Percentiles rank a stretch among this genome's conserved stretches.
Evolutionary conservation across 2,797 vertebrate species (phyloP).

Genomic region (Periparus ater): DNA sequence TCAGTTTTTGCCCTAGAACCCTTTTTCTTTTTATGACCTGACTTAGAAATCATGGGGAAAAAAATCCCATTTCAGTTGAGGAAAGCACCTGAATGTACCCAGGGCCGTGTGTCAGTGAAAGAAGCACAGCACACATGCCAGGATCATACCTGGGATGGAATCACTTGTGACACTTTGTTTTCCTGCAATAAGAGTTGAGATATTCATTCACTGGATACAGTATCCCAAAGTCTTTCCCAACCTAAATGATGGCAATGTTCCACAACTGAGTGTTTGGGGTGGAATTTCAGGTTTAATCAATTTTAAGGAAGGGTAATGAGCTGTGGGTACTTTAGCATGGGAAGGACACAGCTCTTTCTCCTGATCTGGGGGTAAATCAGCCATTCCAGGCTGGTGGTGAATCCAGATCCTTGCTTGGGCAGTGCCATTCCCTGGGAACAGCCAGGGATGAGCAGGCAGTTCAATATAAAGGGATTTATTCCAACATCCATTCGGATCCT

Average conservation of each 20-base stretch:
- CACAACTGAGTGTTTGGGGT: neutral
- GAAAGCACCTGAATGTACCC: fast-evolving
- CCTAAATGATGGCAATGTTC: fast-evolving
- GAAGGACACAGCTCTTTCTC: neutral
- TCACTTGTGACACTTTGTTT: neutral
- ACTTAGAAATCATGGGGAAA: neutral
- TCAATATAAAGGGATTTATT: neutral
- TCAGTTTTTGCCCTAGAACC: neutral
- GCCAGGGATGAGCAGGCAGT: neutral
- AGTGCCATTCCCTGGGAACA: neutral
- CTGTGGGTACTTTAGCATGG: neutral
- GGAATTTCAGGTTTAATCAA: neutral
- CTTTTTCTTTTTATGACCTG: neutral
- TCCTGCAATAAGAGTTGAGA: neutral
- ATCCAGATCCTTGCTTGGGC: neutral
- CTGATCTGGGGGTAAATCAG: neutral
- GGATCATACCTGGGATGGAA: fast-evolving
- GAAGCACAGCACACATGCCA: fast-evolving
- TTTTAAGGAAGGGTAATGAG: neutral
- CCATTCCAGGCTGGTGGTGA: neutral
- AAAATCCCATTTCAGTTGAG: neutral
- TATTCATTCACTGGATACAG: neutral
- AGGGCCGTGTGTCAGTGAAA: fast-evolving
- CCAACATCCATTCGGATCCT: neutral
- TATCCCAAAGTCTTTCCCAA: neutral